phyloP scores from a whole-genome alignment of 2,797 vertebrate species.

The Erethizon dorsatum region DNA sequence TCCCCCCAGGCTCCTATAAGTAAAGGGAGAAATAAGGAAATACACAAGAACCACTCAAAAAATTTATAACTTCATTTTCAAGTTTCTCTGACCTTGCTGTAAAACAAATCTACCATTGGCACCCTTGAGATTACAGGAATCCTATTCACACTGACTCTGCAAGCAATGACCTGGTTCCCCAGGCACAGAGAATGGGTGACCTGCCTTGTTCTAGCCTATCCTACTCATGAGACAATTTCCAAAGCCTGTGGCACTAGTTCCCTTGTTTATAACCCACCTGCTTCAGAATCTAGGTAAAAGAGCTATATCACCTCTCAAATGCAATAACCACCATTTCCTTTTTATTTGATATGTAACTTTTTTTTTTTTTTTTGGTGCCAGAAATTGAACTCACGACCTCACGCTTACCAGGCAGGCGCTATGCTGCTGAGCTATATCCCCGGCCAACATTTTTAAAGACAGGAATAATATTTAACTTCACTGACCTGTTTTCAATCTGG shows the following conservation, averaged over 20 bases:
- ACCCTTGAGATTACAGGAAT: conserved; percentile 88
- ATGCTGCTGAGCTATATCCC: no score
- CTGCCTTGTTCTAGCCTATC: neutral
- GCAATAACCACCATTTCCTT: conserved; percentile 31
- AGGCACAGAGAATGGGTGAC: conserved; percentile 66
- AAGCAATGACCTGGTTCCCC: conserved; percentile 85
- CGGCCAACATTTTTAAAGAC: neutral
- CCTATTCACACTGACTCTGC: conserved; percentile 84
- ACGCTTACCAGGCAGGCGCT: no score
- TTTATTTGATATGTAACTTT: conserved; percentile 1
- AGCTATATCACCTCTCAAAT: neutral
- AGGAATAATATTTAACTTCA: conserved; percentile 51
- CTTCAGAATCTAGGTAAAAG: conserved; percentile 55
- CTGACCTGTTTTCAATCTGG: conserved; percentile 30
- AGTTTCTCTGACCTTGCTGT: conserved; percentile 76
- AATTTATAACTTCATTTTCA: neutral
- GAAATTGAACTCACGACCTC: no score
- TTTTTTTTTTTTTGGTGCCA: no score
- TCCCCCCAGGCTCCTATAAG: neutral
- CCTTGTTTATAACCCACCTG: neutral
- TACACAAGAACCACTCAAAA: neutral
- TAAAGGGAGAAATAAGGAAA: conserved; percentile 64
- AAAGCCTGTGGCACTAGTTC: neutral
- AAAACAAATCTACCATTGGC: conserved; percentile 85
- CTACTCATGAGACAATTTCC: conserved; percentile 18